These are phyloP conservation scores for Spea multiplicata DNA, from an alignment of 2,113 vertebrate species.

Conservation along the genomic window DNA sequence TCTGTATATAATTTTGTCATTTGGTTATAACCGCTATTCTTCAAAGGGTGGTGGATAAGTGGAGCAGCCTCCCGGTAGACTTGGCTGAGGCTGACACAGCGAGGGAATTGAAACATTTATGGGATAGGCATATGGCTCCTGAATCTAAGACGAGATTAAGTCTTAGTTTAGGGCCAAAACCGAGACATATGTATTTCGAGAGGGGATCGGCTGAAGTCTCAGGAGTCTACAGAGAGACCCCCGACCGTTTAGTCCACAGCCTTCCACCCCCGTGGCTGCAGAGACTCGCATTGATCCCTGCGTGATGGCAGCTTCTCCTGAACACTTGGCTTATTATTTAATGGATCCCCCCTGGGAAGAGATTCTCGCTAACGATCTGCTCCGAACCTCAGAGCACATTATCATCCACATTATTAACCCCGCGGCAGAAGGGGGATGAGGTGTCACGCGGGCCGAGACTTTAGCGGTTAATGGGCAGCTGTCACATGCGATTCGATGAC, in stretches of 20 bases:
- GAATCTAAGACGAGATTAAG: no score
- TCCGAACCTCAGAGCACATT: slow-evolving; percentile 4
- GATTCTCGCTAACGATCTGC: slow-evolving; percentile 24
- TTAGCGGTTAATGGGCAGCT: slow-evolving; percentile 1
- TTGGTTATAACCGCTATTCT: no score
- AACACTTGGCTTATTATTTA: slow-evolving; percentile 34
- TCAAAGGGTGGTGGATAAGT: no score
- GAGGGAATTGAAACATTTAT: no score
- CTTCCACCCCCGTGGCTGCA: background rate
- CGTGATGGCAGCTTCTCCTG: slow-evolving; percentile 23
- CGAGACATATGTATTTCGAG: no score
- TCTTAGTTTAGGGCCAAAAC: no score
- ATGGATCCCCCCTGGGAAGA: slow-evolving; percentile 30
- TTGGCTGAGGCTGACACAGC: no score
- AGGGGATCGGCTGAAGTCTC: no score
- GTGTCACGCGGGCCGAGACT: background rate
- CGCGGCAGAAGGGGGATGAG: background rate
- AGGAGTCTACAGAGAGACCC: background rate
- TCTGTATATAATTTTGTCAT: no score
- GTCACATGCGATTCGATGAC: slow-evolving; percentile 26
- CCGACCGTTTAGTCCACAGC: background rate
- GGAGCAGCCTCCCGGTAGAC: no score
- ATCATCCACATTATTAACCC: background rate
- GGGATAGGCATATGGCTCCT: no score
- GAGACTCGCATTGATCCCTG: slow-evolving; percentile 42